Percentiles rank a stretch among this genome's conserved stretches.
These are phyloP conservation scores for Meteorus cinctellus DNA, from an alignment of 2,888 invertebrate genomes.

Conservation along the genomic window DNA sequence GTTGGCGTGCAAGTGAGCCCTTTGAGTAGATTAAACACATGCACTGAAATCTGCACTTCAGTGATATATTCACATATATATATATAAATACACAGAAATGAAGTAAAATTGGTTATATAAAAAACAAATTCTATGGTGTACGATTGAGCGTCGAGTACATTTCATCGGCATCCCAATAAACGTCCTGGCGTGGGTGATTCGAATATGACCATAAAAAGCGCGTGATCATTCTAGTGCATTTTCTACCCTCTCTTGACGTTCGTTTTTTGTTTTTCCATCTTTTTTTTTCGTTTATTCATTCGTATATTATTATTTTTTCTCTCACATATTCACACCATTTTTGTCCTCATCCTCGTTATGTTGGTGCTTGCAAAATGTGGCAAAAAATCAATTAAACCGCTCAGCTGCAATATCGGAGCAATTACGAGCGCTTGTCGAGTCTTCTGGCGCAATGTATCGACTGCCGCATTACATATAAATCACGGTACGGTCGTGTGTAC, in stretches of 20 bases:
- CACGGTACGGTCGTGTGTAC: slow-evolving; percentile 24
- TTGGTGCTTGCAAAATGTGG: slow-evolving; percentile 24
- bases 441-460: slow-evolving; percentile 64
- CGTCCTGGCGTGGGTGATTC: slow-evolving; percentile 57
- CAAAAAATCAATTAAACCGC: slow-evolving; percentile 70
- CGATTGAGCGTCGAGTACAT: slow-evolving; percentile 30
- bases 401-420: slow-evolving; percentile 69
- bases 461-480: slow-evolving; percentile 63
- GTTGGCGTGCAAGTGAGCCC: slow-evolving; percentile 21
- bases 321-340: background rate
- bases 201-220: slow-evolving; percentile 56
- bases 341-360: background rate
- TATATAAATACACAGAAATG: background rate
- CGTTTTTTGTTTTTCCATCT: no score
- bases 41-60: background rate
- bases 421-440: slow-evolving; percentile 70
- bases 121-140: background rate
- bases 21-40: slow-evolving; percentile 10
- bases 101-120: background rate
- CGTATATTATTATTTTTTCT: slow-evolving; percentile 9
- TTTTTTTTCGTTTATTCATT: background rate
- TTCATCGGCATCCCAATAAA: slow-evolving; percentile 62
- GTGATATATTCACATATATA: background rate
- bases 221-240: slow-evolving; percentile 25
- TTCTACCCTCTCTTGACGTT: background rate